Base-by-base conservation (phyloP, 1,140 invertebrate species). In the Drosophila varians region DNA sequence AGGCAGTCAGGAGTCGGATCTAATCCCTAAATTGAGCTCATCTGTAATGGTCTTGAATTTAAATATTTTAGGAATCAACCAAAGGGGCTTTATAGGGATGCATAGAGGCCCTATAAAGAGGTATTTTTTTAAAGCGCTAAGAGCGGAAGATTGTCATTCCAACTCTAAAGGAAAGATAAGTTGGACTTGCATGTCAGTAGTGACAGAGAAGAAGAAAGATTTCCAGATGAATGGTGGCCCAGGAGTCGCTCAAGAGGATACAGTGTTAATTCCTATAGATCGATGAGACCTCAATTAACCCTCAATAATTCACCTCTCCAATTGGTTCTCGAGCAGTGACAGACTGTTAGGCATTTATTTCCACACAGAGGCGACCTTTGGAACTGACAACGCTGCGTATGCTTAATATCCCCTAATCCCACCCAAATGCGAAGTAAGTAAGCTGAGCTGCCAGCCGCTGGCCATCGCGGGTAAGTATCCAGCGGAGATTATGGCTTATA, bases 381-480 rank as follows among this genome's bases (percentile, higher is more conserved):
- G 46, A 31, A 3, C 55, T 7, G 34, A 23, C 62, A 51, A 64
- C 60, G 1, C 26, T 66, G 64, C 64, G 46, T 66, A 66, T 68
- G 38, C 64, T 26, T 68, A 68, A 68, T 68, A 61, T 42, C 21
- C 9, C 8, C 9, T 45, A 45, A 66, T 66, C 46, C 38, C 26
- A 23, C 16, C 26, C 21, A 16, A 60, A 53, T 16, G 46, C 64
- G 47, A 66, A 66, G 64, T 66, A 68, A 68, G 64, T 66, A 65
- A 65, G 25, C 56, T 47, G 36, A 14, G 14, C 12, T 38, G 12
- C 9, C 9, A 11, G 42, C 16, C 28, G 12, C 49, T 14, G 25
- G 53, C 18, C 48, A 46, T 21, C 34, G 25, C 34, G 64, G 26
- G 76, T 79, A 80, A 74, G 76, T 78, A 62, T 74, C 47, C 53